These are phyloP conservation scores for Dufourea novaeangliae DNA, from an alignment of 1,140 invertebrate species.

Conservation along the genomic window DNA sequence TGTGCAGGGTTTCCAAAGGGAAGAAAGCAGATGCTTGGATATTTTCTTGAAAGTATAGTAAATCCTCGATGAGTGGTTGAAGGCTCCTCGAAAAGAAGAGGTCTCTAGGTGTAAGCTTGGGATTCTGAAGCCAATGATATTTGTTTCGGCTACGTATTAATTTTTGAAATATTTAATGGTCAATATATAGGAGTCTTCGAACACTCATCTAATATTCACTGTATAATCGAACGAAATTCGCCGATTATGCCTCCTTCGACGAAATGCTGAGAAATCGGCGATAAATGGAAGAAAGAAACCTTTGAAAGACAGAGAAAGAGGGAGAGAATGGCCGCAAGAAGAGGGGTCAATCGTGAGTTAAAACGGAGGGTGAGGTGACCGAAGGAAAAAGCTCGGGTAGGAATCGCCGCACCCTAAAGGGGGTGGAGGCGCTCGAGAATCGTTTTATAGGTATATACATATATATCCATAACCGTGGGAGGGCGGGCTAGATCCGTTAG, in stretches of 20 bases:
- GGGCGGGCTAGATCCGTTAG: slow-evolving; percentile 65
- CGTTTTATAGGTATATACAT: slow-evolving; percentile 42
- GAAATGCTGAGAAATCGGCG: slow-evolving; percentile 1
- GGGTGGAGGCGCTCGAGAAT: slow-evolving; percentile 52
- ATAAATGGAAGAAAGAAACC: slow-evolving; percentile 18
- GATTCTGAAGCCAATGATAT: too few species aligned
- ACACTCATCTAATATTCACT: too few species aligned
- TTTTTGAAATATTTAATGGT: too few species aligned
- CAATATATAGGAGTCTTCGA: too few species aligned
- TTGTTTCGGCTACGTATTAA: too few species aligned
- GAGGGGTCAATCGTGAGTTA: not conserved
- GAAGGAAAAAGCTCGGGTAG: slow-evolving; percentile 46
- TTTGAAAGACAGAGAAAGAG: not conserved
- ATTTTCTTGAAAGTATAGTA: too few species aligned
- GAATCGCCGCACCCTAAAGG: slow-evolving; percentile 63
- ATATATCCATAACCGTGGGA: slow-evolving; percentile 51
- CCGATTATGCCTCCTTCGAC: not conserved
- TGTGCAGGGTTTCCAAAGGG: too few species aligned
- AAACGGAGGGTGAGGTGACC: not conserved
- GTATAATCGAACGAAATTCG: too few species aligned
- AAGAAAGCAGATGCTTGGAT: too few species aligned
- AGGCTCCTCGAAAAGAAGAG: too few species aligned
- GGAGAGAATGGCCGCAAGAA: not conserved
- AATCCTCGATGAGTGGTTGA: too few species aligned
- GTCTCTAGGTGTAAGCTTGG: too few species aligned